Conservation (phyloP, 2,888 invertebrate species). For the Caenorhabditis panamensis region DNA sequence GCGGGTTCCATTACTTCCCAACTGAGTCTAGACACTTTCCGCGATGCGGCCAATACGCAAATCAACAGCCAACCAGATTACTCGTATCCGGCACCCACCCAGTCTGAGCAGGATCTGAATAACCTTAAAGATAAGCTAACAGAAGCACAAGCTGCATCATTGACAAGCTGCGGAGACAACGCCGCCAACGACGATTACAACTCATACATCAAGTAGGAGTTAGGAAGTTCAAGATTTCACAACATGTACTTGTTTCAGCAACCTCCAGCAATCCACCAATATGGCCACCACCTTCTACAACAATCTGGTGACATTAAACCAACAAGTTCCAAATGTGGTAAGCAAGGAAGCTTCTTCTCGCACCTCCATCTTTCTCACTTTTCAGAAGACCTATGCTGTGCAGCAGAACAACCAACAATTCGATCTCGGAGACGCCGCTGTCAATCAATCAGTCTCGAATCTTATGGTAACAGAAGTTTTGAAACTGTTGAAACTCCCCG, state of each 20-base stretch:
- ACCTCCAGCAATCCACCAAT: slow-evolving; percentile 1
- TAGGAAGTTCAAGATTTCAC: background rate
- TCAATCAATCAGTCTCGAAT: slow-evolving; percentile 31
- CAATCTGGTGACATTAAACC: slow-evolving; percentile 5
- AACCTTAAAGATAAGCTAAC: background rate
- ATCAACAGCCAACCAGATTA: slow-evolving; percentile 7
- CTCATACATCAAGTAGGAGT: slow-evolving; percentile 3
- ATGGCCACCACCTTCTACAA: background rate
- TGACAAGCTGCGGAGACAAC: slow-evolving; percentile 15
- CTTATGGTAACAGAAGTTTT: slow-evolving; percentile 52
- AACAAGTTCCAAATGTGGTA: slow-evolving; percentile 20
- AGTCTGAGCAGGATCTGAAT: background rate
- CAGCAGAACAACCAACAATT: slow-evolving; percentile 39
- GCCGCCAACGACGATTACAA: slow-evolving; percentile 11
- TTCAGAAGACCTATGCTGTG: slow-evolving; percentile 17
- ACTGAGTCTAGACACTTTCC: slow-evolving; percentile 36
- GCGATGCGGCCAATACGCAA: slow-evolving; percentile 23
- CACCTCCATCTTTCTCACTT: too few species aligned
- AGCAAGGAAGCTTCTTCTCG: too few species aligned
- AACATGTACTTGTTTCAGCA: background rate
- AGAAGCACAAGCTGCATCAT: background rate
- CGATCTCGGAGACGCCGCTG: slow-evolving; percentile 3
- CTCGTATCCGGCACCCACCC: background rate
- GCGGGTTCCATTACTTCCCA: slow-evolving; percentile 26
- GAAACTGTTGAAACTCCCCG: background rate